Evolutionary conservation across 2,113 vertebrate species (phyloP).

Genomic region (Dasypus novemcinctus): DNA sequence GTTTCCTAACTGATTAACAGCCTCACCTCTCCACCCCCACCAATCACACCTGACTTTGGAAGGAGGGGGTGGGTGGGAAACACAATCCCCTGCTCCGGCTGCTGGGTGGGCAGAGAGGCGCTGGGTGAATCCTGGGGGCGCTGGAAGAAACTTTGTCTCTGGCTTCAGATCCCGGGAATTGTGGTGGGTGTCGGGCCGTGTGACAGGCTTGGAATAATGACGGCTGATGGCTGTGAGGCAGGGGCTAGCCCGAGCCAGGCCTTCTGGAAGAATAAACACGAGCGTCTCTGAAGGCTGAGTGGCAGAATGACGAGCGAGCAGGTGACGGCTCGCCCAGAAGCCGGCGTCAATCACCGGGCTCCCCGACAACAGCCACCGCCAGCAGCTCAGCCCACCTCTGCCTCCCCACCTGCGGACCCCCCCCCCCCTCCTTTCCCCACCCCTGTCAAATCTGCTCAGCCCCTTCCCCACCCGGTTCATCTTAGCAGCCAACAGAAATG

Average conservation of each 20-base stretch:
- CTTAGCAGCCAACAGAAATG: not conserved
- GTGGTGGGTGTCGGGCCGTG: not conserved
- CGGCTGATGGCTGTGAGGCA: not conserved
- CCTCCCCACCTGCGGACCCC: rapidly evolving
- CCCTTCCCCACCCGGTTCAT: not conserved
- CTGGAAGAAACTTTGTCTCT: not conserved
- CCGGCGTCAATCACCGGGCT: not conserved
- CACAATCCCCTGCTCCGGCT: not conserved
- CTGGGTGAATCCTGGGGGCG: not conserved
- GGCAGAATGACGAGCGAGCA: constrained; percentile 47
- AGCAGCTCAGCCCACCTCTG: not conserved
- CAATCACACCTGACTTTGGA: constrained; percentile 65
- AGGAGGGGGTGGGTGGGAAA: not conserved
- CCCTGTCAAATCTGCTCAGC: not conserved
- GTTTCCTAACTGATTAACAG: constrained; percentile 67
- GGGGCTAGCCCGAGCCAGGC: not conserved
- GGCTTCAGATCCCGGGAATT: not conserved
- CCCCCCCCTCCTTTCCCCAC: not conserved
- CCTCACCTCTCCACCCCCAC: constrained; percentile 22
- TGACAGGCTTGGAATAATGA: not conserved
- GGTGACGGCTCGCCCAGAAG: not conserved
- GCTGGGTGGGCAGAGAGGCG: not conserved
- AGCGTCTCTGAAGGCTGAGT: constrained; percentile 6
- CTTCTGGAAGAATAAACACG: constrained; percentile 50
- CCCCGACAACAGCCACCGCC: not conserved